These are phyloP conservation scores for Salarias fasciatus DNA, from an alignment of 2,797 vertebrate genomes.

Conservation along the genomic window DNA sequence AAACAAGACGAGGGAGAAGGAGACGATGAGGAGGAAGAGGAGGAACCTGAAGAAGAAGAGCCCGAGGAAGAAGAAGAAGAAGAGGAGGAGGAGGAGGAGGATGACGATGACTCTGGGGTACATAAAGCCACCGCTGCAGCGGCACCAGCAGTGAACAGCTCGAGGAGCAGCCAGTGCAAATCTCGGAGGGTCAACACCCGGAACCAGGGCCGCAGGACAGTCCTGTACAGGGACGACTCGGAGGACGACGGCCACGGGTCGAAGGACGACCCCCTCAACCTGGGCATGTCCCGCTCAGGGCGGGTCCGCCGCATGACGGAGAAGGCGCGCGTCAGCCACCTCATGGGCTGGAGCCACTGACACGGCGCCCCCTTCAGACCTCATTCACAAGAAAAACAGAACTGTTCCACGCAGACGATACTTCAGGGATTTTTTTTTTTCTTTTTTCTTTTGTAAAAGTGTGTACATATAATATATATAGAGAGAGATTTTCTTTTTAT, in stretches of 20 bases:
- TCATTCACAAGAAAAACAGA: slow-evolving; percentile 38
- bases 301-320: slow-evolving; percentile 98
- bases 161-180: slow-evolving; percentile 53
- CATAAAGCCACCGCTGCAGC: no score
- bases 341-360: slow-evolving; percentile 99
- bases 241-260: slow-evolving; percentile 89
- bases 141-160: slow-evolving; percentile 32
- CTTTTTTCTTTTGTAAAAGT: slow-evolving; percentile 66
- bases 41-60: slow-evolving; percentile 74
- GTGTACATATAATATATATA: slow-evolving; percentile 60
- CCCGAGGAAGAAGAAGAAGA: slow-evolving; percentile 77
- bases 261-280: slow-evolving; percentile 93
- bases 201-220: slow-evolving; percentile 96
- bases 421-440: slow-evolving; percentile 93
- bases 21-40: slow-evolving; percentile 80
- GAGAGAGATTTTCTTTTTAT: slow-evolving; percentile 58
- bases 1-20: slow-evolving; percentile 65
- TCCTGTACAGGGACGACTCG: slow-evolving; percentile 93
- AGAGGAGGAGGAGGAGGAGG: slow-evolving; percentile 78
- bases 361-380: slow-evolving; percentile 39
- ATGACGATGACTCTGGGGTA: slow-evolving; percentile 63
- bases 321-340: slow-evolving; percentile 98
- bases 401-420: slow-evolving; percentile 67
- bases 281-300: slow-evolving; percentile 96
- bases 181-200: slow-evolving; percentile 91